phyloP scores from a whole-genome alignment of 2,888 invertebrate species.

The Dicranocentrus wangi region DNA sequence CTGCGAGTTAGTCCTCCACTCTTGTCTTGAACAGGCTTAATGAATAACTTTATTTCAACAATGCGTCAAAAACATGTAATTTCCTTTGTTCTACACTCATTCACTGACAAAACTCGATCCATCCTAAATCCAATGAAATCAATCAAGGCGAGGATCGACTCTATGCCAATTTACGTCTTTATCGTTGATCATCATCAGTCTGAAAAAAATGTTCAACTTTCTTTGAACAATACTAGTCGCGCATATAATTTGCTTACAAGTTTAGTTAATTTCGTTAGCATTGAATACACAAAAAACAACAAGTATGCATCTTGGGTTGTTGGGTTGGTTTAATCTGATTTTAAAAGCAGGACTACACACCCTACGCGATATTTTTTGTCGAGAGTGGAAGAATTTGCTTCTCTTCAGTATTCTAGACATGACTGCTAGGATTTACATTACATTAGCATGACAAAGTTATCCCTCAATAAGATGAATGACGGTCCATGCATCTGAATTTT shows the following conservation, averaged over 20 bases:
- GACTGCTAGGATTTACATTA: neutral
- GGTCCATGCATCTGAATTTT: conserved; percentile 10
- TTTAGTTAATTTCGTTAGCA: too few species aligned
- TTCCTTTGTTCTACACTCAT: neutral
- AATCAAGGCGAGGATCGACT: conserved; percentile 29
- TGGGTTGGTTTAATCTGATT: conserved; percentile 40
- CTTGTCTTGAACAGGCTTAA: neutral
- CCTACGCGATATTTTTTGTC: conserved; percentile 7
- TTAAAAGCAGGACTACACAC: conserved; percentile 2
- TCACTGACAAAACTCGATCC: neutral
- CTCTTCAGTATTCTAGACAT: too few species aligned
- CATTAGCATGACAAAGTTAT: neutral
- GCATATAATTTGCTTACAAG: neutral
- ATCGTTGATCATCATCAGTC: conserved; percentile 30
- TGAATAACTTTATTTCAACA: conserved; percentile 3
- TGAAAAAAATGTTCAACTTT: conserved; percentile 5
- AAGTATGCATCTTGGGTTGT: conserved; percentile 32
- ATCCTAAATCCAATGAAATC: conserved; percentile 25
- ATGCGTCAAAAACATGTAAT: neutral
- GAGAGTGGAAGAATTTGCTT: neutral
- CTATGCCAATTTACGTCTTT: conserved; percentile 39
- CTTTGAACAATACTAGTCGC: conserved; percentile 8
- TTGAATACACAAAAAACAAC: neutral
- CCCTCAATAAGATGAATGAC: neutral
- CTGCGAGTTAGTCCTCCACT: neutral